These are phyloP conservation scores for Mastacembelus armatus DNA, from an alignment of 2,797 vertebrate genomes.

Conservation along the genomic window DNA sequence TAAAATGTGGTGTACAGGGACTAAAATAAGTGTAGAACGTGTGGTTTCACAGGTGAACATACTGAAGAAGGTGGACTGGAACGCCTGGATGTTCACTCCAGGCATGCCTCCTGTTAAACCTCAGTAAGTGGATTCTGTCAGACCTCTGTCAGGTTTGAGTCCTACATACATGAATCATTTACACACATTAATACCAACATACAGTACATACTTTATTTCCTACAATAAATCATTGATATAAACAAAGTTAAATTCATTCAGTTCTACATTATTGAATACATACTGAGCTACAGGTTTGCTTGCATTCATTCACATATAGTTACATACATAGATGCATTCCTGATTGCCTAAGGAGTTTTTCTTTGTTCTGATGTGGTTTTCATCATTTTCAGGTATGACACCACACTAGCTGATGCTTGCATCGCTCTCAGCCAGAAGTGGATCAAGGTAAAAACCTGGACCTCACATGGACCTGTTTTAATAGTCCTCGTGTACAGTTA, in stretches of 20 bases:
- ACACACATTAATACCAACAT: too few relatives aligned
- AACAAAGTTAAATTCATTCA: too few relatives aligned
- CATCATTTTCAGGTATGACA: conserved; percentile 88
- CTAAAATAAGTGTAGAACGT: too few relatives aligned
- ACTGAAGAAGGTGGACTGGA: conserved; percentile 95
- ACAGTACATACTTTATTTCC: too few relatives aligned
- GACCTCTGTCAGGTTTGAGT: too few relatives aligned
- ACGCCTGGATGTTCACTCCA: conserved; percentile 92
- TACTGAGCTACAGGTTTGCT: too few relatives aligned
- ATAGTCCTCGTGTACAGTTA: not conserved
- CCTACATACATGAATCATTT: not conserved
- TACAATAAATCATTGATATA: too few relatives aligned
- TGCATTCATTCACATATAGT: too few relatives aligned
- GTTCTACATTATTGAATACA: too few relatives aligned
- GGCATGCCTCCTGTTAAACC: conserved; percentile 94
- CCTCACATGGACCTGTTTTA: not conserved
- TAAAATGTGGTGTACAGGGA: too few relatives aligned
- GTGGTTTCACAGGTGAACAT: conserved; percentile 92
- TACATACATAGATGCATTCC: too few relatives aligned
- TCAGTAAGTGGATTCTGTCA: conserved; percentile 78
- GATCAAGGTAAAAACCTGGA: conserved; percentile 82
- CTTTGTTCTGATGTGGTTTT: not conserved
- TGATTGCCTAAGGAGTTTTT: too few relatives aligned
- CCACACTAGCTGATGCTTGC: conserved; percentile 90
- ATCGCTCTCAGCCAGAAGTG: conserved; percentile 89